phyloP scores from a whole-genome alignment of 2,797 vertebrate genomes.

The Poecilia wingei region DNA sequence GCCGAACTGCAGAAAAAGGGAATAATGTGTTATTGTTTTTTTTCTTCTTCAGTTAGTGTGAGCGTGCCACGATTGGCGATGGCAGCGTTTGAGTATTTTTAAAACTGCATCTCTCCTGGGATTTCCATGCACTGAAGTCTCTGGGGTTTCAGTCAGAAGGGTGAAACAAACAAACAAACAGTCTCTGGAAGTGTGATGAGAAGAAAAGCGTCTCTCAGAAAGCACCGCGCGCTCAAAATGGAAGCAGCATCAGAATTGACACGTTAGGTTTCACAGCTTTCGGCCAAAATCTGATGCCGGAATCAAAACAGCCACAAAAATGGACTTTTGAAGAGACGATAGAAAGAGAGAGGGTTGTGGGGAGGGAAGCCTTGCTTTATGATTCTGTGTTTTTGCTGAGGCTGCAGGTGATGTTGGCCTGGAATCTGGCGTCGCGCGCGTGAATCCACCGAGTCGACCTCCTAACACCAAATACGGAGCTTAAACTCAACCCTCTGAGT shows the following conservation, averaged over 20 bases:
- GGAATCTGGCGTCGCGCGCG: neutral
- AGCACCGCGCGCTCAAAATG: neutral
- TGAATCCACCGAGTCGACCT: neutral
- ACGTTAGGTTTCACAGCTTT: neutral
- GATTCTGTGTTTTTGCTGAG: constrained; percentile 15
- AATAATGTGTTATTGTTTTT: neutral
- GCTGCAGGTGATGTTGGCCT: neutral
- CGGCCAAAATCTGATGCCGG: neutral
- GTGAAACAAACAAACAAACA: constrained; percentile 1
- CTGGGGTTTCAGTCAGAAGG: neutral
- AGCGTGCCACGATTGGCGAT: neutral
- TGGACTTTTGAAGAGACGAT: neutral
- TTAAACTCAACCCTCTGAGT: neutral
- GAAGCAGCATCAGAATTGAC: neutral
- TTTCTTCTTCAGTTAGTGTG: neutral
- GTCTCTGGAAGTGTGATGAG: neutral
- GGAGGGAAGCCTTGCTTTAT: neutral
- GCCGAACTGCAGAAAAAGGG: neutral
- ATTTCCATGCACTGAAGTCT: neutral
- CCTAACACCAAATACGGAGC: neutral
- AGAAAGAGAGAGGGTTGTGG: neutral
- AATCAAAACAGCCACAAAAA: neutral
- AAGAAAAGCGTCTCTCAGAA: constrained; percentile 2
- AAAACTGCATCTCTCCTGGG: neutral
- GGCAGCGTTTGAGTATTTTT: neutral